Evolutionary conservation across 2,888 invertebrate species (phyloP).

Genomic region (Eupithecia centaureata): DNA sequence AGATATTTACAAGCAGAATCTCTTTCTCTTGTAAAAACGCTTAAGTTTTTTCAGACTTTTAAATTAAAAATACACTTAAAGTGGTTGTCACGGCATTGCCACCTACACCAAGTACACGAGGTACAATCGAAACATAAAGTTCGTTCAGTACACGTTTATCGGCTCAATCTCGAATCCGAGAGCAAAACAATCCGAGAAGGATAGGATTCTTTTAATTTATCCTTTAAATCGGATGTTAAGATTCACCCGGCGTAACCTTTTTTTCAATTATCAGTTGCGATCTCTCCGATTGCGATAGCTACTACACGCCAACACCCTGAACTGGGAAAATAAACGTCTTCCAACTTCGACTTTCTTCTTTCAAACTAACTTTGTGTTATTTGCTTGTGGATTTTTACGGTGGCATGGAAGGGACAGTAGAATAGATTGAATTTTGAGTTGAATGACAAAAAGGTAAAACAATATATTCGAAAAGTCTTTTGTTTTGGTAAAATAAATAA

Average conservation of each 20-base stretch:
- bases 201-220: constrained; percentile 80
- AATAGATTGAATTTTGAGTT: background rate
- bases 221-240: constrained; percentile 82
- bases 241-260: constrained; percentile 77
- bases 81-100: constrained; percentile 55
- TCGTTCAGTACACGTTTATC: constrained; percentile 75
- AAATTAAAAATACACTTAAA: constrained; percentile 65
- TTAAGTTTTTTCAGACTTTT: constrained; percentile 47
- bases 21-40: constrained; percentile 14
- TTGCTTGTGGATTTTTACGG: constrained; percentile 5
- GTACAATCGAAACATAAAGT: constrained; percentile 73
- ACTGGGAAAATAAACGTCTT: constrained; percentile 43
- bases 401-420: background rate
- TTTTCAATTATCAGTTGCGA: constrained; percentile 76
- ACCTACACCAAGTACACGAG: constrained; percentile 67
- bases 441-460: background rate
- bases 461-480: background rate
- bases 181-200: constrained; percentile 71
- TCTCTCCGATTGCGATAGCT: constrained; percentile 75
- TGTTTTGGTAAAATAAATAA: too few relatives aligned
- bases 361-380: constrained; percentile 22
- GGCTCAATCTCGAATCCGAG: constrained; percentile 67
- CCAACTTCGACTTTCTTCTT: constrained; percentile 25
- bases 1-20: background rate
- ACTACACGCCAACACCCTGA: constrained; percentile 61